Evolutionary conservation across 2,797 vertebrate species (phyloP), one percentile per base, ranked within the genome.

Genomic region (Phrynocephalus guinanensis): DNA sequence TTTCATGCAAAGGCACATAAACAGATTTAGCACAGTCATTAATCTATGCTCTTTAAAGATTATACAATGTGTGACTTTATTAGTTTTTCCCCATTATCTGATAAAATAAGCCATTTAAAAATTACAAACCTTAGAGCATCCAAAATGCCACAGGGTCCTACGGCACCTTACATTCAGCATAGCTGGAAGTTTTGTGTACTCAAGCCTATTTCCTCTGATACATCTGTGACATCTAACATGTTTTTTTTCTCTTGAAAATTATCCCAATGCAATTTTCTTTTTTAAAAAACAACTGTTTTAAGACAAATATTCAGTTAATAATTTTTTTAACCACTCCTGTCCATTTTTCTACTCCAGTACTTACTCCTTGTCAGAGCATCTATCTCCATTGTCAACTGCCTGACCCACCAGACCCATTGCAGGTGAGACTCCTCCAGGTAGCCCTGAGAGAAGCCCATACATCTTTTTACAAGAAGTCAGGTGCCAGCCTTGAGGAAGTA

Each of bases 1-100:
- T 68, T 77, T 66, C 3, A 82, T 78, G 18, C 6, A 85, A 77
- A 88, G 8, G 84, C 82, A 70, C 86, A 2, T 33, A 88, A 48
- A 86, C 71, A 33, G 0, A 0, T 78, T 7, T 80, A 24, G 1
- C 11, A 66, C 48, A 82, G 0, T 1, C 86, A 0, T 92, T 90
- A 84, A 13, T 73, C 68, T 86, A 4, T 80, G 18, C 11, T 44
- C 76, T 82, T 67, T 81, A 48, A 82, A 44, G 28, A 75, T 81
- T 82, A 75, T 24, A 82, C 33, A 38, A 52, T 60, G 30, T 66
- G 22, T 30, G 8, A 6, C 28, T 73, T 44, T 3, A 75, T 66
- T 68, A 6, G 15, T 4, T 82, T 82, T 52, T 87, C 30, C 11
- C 28, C 76, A 30, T 6, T 8, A 22, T 70, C 9, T 77, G 24